Conservation (phyloP, 2,888 invertebrate genomes). For the Nephrotoma flavescens region DNA sequence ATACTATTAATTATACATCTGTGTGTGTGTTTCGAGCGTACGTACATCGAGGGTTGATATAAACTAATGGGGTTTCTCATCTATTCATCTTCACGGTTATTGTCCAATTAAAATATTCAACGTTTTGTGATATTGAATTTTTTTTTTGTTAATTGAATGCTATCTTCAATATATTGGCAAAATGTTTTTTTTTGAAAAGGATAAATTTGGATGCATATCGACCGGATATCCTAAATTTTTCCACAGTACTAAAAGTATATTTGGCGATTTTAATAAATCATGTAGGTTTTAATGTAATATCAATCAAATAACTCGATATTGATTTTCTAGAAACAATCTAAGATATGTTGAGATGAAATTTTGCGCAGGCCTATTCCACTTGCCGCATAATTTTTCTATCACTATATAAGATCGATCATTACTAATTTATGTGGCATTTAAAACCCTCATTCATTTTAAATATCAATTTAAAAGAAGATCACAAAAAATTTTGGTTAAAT, state of each 20-base stretch:
- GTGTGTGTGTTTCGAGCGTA: neutral
- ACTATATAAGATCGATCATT: neutral
- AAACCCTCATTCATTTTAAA: neutral
- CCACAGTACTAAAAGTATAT: neutral
- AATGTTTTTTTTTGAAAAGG: neutral
- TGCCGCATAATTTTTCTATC: neutral
- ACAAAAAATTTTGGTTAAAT: neutral
- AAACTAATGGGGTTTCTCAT: neutral
- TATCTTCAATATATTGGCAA: neutral
- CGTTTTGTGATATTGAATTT: neutral
- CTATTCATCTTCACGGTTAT: neutral
- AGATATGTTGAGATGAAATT: too few species aligned
- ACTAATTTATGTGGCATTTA: neutral
- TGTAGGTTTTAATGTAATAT: neutral
- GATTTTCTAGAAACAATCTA: too few species aligned
- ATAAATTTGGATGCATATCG: neutral
- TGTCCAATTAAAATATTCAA: neutral
- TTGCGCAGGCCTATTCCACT: neutral
- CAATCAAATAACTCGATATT: neutral
- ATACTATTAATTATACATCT: neutral
- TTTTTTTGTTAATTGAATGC: neutral
- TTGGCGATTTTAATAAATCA: neutral
- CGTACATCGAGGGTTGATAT: neutral
- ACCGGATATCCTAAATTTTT: neutral
- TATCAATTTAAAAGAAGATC: neutral